A percentile compares a stretch with the other conserved stretches of the same genome.
phyloP scores from a whole-genome alignment of 2,797 vertebrate genomes.

The Manis crassicaudata region DNA sequence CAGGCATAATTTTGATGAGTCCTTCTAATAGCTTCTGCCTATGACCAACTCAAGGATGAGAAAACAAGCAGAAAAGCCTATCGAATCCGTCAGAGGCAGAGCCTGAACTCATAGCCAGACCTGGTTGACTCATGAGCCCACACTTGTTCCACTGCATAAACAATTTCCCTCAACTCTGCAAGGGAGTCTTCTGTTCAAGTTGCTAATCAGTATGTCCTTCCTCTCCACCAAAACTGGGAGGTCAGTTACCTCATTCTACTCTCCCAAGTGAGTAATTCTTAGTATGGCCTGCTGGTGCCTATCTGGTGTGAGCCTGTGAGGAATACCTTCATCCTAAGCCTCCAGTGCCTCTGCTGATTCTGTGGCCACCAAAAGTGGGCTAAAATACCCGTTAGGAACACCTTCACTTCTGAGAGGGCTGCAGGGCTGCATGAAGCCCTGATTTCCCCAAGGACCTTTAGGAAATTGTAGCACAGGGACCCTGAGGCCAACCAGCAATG shows the following conservation, averaged over 20 bases:
- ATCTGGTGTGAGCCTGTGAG: not conserved
- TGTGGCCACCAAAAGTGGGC: not conserved
- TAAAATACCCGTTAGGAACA: not conserved
- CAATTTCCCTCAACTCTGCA: not conserved
- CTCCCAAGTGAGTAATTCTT: not conserved
- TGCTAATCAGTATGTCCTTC: not conserved
- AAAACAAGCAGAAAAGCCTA: not conserved
- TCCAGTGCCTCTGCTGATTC: not conserved
- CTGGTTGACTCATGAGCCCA: not conserved
- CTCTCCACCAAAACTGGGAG: not conserved
- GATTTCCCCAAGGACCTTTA: not conserved
- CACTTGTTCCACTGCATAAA: not conserved
- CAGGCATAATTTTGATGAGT: not conserved
- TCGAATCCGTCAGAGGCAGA: not conserved
- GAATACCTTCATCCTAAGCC: not conserved
- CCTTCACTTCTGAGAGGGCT: not conserved
- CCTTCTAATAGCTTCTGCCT: not conserved
- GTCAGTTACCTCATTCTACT: not conserved
- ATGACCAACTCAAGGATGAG: not conserved
- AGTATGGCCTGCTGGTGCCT: not conserved
- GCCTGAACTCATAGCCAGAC: not conserved
- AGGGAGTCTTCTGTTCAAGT: not conserved
- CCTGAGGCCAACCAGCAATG: not conserved
- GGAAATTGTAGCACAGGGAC: not conserved
- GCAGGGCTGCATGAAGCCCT: not conserved